Conservation (phyloP, 1,140 invertebrate genomes). For the Brachionus rotundiformis region DNA sequence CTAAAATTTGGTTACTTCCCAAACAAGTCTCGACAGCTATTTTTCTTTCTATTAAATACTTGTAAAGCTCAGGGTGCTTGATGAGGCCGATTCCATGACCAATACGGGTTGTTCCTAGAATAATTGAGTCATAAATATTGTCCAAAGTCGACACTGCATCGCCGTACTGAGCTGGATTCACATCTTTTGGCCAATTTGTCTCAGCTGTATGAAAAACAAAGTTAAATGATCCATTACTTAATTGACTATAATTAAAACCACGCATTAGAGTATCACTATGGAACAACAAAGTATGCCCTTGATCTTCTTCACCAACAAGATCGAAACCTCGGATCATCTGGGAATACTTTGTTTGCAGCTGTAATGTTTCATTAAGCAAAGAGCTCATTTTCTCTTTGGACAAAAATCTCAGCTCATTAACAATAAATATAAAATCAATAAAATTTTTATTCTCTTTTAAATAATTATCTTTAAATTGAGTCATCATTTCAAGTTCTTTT, state of each 20-base stretch:
- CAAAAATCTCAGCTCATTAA: neutral
- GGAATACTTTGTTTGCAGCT: conserved; percentile 54
- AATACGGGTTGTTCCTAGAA: conserved; percentile 54
- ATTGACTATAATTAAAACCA: conserved; percentile 43
- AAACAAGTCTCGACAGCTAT: conserved; percentile 56
- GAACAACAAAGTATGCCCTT: conserved; percentile 55
- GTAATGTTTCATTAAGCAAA: neutral
- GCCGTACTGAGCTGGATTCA: conserved; percentile 53
- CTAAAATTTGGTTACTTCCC: conserved; percentile 56
- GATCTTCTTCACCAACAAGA: conserved; percentile 56
- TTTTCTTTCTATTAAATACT: conserved; percentile 53
- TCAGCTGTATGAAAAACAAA: conserved; percentile 55
- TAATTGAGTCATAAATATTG: conserved; percentile 55
- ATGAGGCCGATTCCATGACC: conserved; percentile 55
- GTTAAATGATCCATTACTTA: conserved; percentile 53
- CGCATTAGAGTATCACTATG: conserved; percentile 53
- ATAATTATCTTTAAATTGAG: conserved; percentile 44
- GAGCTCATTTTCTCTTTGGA: neutral
- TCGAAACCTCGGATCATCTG: conserved; percentile 55
- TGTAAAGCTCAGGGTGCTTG: conserved; percentile 55
- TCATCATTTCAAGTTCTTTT: conserved; percentile 26
- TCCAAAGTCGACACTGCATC: conserved; percentile 54
- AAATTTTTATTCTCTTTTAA: neutral
- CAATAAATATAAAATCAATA: conserved; percentile 50
- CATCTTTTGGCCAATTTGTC: conserved; percentile 56